These are phyloP conservation scores for Sciaenops ocellatus DNA, from an alignment of 2,797 vertebrate genomes.

Conservation along the genomic window DNA sequence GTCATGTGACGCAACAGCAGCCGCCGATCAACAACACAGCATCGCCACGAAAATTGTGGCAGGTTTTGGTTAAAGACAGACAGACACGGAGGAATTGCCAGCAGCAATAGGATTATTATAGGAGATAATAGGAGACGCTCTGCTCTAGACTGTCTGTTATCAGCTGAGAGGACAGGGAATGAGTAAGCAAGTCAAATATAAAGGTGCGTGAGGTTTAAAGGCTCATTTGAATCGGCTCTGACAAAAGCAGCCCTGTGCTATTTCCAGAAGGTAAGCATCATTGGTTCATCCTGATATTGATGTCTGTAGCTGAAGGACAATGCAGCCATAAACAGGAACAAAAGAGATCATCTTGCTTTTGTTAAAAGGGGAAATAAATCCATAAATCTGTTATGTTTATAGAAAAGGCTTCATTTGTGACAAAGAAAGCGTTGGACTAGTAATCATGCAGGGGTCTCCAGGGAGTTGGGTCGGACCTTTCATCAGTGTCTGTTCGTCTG, in stretches of 20 bases:
- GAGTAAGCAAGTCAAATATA: slow-evolving; percentile 41
- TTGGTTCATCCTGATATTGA: slow-evolving; percentile 44
- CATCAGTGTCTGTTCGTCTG: slow-evolving; percentile 40
- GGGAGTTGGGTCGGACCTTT: slow-evolving; percentile 40
- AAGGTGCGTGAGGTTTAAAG: slow-evolving; percentile 50
- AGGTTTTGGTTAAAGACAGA: slow-evolving; percentile 65
- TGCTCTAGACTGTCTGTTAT: slow-evolving; percentile 20
- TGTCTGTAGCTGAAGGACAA: slow-evolving; percentile 40
- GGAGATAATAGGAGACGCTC: slow-evolving; percentile 50
- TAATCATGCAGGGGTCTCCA: slow-evolving; percentile 48
- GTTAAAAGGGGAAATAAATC: slow-evolving; percentile 23
- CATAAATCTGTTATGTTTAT: slow-evolving; percentile 20
- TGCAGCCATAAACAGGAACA: slow-evolving; percentile 21
- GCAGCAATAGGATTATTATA: slow-evolving; percentile 57
- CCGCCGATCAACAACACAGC: slow-evolving; percentile 84
- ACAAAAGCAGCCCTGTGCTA: slow-evolving; percentile 58
- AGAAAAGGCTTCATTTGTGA: slow-evolving; percentile 38
- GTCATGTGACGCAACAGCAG: slow-evolving; percentile 80
- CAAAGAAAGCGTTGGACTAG: slow-evolving; percentile 34
- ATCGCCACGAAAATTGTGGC: slow-evolving; percentile 85
- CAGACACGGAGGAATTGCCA: slow-evolving; percentile 43
- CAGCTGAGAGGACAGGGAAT: slow-evolving; percentile 48
- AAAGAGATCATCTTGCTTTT: slow-evolving; percentile 50
- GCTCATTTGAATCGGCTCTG: slow-evolving; percentile 51
- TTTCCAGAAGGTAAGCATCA: slow-evolving; percentile 80